Evolutionary conservation across 2,888 invertebrate species (phyloP).

Genomic region (Ectropis crepuscularia): DNA sequence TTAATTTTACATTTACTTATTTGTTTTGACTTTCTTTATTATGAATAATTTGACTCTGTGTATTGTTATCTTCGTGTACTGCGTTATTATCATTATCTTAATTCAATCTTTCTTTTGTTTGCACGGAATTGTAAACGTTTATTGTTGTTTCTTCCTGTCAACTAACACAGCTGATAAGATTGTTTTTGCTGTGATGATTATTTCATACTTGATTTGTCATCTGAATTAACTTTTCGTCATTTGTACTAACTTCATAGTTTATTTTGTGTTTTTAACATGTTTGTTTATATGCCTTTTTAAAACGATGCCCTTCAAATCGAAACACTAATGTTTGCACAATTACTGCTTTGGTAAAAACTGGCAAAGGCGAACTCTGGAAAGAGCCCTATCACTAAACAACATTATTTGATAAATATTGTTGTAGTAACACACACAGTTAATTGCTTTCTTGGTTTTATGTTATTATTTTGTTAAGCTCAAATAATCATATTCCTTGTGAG

Average conservation of each 20-base stretch:
- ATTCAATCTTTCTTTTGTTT: conserved; percentile 12
- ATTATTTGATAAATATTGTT: too few relatives aligned
- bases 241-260: neutral
- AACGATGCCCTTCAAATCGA: too few relatives aligned
- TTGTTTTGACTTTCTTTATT: neutral
- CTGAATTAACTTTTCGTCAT: neutral
- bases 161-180: conserved; percentile 9
- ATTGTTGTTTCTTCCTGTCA: conserved; percentile 16
- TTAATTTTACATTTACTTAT: neutral
- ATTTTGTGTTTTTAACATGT: neutral
- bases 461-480: too few relatives aligned
- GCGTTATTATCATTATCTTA: conserved; percentile 3
- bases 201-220: neutral
- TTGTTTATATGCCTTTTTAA: conserved; percentile 3
- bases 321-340: too few relatives aligned
- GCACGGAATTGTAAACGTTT: neutral
- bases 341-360: too few relatives aligned
- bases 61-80: conserved; percentile 1
- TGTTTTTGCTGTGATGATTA: neutral
- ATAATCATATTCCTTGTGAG: too few relatives aligned
- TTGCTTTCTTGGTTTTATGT: too few relatives aligned
- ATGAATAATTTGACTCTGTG: conserved; percentile 5
- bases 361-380: too few relatives aligned
- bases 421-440: too few relatives aligned
- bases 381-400: too few relatives aligned